Evolutionary conservation across 2,113 vertebrate species (phyloP).

Genomic region (Strigops habroptila): DNA sequence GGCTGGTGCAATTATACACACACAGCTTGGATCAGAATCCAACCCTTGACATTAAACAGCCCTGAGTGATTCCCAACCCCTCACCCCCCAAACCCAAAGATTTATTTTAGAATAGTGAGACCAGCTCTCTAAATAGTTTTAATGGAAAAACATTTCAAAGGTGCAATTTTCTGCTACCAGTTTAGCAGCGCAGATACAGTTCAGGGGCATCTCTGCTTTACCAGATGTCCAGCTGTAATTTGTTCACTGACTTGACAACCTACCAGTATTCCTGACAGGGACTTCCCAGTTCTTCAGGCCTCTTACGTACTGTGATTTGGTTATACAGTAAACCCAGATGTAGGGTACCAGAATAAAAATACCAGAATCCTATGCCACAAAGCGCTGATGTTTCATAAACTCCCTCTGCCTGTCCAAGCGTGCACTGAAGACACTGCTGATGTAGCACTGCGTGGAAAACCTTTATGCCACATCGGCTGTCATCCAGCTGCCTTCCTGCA

Average conservation of each 20-base stretch:
- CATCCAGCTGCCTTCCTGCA: background rate
- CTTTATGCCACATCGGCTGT: background rate
- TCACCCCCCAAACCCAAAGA: background rate
- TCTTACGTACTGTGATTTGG: background rate
- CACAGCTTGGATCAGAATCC: background rate
- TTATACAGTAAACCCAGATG: background rate
- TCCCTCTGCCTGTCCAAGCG: rapidly evolving
- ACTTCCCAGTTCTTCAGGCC: background rate
- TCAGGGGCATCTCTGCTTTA: background rate
- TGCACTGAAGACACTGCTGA: background rate
- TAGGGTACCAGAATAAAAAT: background rate
- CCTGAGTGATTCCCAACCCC: background rate
- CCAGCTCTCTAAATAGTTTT: background rate
- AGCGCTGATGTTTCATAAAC: background rate
- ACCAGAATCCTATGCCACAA: background rate
- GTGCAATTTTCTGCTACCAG: background rate
- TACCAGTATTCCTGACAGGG: background rate
- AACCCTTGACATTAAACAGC: background rate
- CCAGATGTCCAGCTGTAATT: background rate
- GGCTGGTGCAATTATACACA: background rate
- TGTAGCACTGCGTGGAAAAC: rapidly evolving
- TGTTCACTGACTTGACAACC: background rate
- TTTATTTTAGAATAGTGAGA: background rate
- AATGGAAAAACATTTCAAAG: background rate
- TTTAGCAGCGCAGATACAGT: background rate